These are phyloP conservation scores for Periophthalmodon schlosseri DNA, from an alignment of 2,113 vertebrate genomes.

Conservation along the genomic window DNA sequence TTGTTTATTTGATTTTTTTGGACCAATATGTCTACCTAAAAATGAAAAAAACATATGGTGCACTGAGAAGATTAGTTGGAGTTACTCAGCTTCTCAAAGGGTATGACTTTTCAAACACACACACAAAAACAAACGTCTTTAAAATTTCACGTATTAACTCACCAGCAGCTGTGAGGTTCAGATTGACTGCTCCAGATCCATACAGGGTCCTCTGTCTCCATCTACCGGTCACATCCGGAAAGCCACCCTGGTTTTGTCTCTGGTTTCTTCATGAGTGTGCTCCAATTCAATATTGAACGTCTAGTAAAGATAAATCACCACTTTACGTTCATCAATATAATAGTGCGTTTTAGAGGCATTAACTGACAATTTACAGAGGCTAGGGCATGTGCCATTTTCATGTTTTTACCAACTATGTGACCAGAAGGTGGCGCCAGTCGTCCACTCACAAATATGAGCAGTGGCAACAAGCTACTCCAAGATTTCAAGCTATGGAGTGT, in stretches of 20 bases:
- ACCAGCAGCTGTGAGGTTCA: not conserved
- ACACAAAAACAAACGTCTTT: not conserved
- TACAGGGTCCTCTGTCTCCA: not conserved
- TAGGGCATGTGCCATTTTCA: not conserved
- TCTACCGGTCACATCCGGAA: not conserved
- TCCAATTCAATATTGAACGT: not conserved
- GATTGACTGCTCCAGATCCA: not conserved
- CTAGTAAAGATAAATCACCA: not conserved
- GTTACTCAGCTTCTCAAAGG: no score
- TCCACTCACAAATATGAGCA: not conserved
- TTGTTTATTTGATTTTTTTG: no score
- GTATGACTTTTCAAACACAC: no score
- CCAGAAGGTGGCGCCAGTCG: slow-evolving; percentile 4
- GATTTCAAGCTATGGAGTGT: no score
- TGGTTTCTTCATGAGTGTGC: no score
- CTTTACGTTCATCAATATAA: not conserved
- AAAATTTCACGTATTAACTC: not conserved
- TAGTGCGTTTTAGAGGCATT: not conserved
- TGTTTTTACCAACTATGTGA: not conserved
- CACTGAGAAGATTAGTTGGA: no score
- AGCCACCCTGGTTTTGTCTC: not conserved
- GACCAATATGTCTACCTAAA: no score
- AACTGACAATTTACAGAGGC: not conserved
- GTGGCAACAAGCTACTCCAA: no score
- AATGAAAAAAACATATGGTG: no score